Evolutionary conservation across 2,888 invertebrate species (phyloP), one percentile per base, ranked within the genome.

Genomic region (Orthosia gracilis): DNA sequence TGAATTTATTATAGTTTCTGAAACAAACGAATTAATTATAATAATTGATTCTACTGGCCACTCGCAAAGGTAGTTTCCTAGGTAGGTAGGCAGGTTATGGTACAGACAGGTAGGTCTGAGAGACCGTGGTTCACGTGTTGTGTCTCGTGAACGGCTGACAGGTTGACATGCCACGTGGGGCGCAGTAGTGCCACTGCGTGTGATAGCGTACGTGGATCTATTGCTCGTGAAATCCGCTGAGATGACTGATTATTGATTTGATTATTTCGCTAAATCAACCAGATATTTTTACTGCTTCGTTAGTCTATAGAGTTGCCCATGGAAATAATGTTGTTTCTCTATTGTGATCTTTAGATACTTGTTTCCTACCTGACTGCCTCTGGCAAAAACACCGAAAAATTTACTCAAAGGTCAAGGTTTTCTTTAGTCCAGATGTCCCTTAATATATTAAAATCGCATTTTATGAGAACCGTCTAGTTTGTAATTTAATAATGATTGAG

Each of bases 141-240:
- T 21, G n/a, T 67, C 62, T 77, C 62, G 61, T 63, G 57, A n/a
- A 54, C 50, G 13, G 50, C 26, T 50, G 49, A 50, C 45, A 23
- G 18, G 50, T 65, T 15, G 73, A 65, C 47, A 45, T 12, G 49
- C n/a, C 21, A 45, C 49, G 21, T 2, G 26, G n/a, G 12, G 23
- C 3, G 21, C 82, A 76, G 76, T 49, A 83, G 54, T 52, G 13
- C 57, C 40, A 63, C 69, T 67, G 62, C 13, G 57, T 4, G 55
- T 17, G 54, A 47, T 3, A 18, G 64, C 18, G 26, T 54, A 31
- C 23, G 23, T 31, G 23, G 18, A 5, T 17, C 18, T 0, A 18
- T 21, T 45, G 21, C 1, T 26, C 13, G 15, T 15, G 5, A 11
- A 23, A 49, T 40, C 17, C n/a, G 15, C 4, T 23, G 50, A 72